Evolutionary conservation across 2,113 vertebrate species (phyloP), one percentile per base, ranked within the genome.

Genomic region (Engystomops pustulosus): DNA sequence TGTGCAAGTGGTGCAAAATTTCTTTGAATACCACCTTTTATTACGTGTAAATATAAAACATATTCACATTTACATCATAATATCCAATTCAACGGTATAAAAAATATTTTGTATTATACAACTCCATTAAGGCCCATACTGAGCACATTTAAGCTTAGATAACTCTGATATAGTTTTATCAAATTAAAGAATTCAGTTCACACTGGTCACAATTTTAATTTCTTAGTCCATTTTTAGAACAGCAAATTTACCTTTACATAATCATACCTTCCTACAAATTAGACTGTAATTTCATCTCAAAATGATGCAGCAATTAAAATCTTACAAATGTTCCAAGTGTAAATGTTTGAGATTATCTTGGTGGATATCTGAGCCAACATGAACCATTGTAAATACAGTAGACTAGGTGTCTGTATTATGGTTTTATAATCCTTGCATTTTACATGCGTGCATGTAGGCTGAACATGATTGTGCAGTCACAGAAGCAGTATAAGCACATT

Each of bases 171-270:
- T n/a, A n/a, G n/a, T n/a, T n/a, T n/a, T n/a, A n/a, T n/a, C n/a
- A n/a, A n/a, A n/a, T n/a, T n/a, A n/a, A n/a, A n/a, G n/a, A n/a
- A n/a, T n/a, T 32, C 27, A 32, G 25, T 62, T 62, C 25, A 62
- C 58, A 30, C n/a, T 62, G 58, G 58, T 62, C 58, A 62, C 58
- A 30, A 5, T 62, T 14, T 62, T 27, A 27, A 62, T 62, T 62
- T 62, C 58, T 27, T 30, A 62, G 15, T 62, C 58, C 58, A 62
- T 62, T 62, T 62, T 62, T 62, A 62, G 62, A 67, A 36, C 17
- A 34, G 30, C 17, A 20, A 36, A 38, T 69, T 36, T 69, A 69
- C 17, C 34, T 69, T 69, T 69, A 36, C 23, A 36, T 69, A 34
- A 69, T 69, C 32, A 30, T 38, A n/a, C 34, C 32, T 30, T 69